Conservation (phyloP, 2,888 invertebrate species). For the Limnephilus lunatus region DNA sequence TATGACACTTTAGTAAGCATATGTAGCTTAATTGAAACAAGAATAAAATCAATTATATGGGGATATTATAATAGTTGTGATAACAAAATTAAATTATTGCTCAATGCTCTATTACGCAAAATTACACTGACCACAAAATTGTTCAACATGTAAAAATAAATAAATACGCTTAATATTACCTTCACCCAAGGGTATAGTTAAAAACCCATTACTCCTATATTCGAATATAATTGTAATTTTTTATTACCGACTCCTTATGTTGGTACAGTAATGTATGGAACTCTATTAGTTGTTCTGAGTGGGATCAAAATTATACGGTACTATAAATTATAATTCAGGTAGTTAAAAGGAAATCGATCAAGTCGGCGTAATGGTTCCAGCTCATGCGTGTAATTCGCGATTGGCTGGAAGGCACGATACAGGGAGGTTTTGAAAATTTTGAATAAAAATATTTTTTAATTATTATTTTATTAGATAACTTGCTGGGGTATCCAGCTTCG, state of each 20-base stretch:
- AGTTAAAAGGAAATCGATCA: constrained; percentile 38
- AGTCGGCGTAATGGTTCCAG: constrained; percentile 5
- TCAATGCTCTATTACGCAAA: background rate
- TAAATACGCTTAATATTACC: background rate
- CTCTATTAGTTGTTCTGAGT: background rate
- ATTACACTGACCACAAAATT: background rate
- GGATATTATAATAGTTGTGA: background rate
- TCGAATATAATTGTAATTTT: background rate
- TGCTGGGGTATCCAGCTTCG: too few relatives aligned
- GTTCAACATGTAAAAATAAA: background rate
- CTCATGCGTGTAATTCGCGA: constrained; percentile 41
- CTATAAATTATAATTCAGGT: constrained; percentile 5
- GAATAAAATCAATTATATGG: background rate
- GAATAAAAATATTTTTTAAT: background rate
- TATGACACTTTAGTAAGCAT: background rate
- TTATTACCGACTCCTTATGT: background rate
- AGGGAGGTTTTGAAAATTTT: background rate
- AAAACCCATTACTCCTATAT: background rate
- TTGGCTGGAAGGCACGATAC: background rate
- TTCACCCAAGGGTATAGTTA: background rate
- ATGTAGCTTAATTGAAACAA: background rate
- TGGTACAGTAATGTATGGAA: background rate
- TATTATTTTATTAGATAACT: too few relatives aligned
- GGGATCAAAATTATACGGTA: background rate
- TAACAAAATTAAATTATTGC: background rate